phyloP scores from a whole-genome alignment of 2,888 invertebrate genomes.

The Drosophila sordidula region DNA sequence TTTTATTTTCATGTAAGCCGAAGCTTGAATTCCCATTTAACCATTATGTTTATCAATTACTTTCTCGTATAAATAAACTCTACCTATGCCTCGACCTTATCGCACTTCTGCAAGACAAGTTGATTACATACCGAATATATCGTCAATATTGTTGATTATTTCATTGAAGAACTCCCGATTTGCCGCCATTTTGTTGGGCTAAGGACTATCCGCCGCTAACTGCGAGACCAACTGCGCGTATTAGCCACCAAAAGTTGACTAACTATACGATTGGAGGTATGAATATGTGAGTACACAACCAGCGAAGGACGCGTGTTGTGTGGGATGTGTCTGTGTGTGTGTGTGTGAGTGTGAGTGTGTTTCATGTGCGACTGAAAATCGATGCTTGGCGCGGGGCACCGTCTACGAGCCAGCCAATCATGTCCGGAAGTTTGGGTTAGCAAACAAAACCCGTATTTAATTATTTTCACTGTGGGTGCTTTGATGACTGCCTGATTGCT shows the following conservation, averaged over 20 bases:
- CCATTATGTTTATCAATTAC: too few species aligned
- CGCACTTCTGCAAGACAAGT: too few species aligned
- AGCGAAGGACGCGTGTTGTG: slow-evolving; percentile 39
- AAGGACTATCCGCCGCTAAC: slow-evolving; percentile 29
- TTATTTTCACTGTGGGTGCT: slow-evolving; percentile 58
- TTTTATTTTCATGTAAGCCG: too few species aligned
- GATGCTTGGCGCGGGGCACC: slow-evolving; percentile 63
- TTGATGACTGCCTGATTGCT: slow-evolving; percentile 5
- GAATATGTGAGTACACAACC: slow-evolving; percentile 28
- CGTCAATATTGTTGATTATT: slow-evolving; percentile 83
- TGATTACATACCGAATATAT: slow-evolving; percentile 82
- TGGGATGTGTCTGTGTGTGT: slow-evolving; percentile 8
- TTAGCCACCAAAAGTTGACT: slow-evolving; percentile 53
- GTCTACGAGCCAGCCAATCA: slow-evolving; percentile 42
- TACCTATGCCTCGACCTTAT: too few species aligned
- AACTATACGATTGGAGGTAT: slow-evolving; percentile 28
- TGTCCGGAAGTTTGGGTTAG: slow-evolving; percentile 66
- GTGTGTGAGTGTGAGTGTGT: slow-evolving; percentile 22
- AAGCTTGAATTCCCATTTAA: too few species aligned
- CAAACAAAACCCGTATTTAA: slow-evolving; percentile 68
- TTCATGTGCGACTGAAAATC: slow-evolving; percentile 70
- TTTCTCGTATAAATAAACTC: too few species aligned
- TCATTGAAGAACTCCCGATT: slow-evolving; percentile 82
- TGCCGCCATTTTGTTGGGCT: slow-evolving; percentile 60
- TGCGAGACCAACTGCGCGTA: slow-evolving; percentile 43